Evolutionary conservation across 1,140 invertebrate genomes (phyloP).

Genomic region (Odontomachus brunneus): DNA sequence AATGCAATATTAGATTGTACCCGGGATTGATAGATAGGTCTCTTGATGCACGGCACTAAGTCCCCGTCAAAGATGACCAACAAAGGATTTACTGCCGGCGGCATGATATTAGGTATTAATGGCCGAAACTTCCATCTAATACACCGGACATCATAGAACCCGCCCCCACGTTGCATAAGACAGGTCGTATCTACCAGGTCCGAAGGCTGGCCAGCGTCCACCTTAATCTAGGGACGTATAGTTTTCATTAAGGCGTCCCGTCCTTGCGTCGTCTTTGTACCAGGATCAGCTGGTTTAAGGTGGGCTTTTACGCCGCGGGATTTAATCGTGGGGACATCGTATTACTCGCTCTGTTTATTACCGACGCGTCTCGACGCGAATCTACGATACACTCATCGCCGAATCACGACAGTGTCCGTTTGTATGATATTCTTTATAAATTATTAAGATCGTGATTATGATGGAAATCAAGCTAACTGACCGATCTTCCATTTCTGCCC

Average conservation of each 20-base stretch:
- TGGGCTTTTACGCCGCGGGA: constrained; percentile 78
- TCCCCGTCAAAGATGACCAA: constrained; percentile 81
- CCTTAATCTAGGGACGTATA: constrained; percentile 84
- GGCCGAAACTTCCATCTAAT: constrained; percentile 82
- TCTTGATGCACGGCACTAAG: constrained; percentile 78
- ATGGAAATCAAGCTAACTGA: too few relatives aligned
- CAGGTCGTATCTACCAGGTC: constrained; percentile 76
- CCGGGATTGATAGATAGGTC: constrained; percentile 62
- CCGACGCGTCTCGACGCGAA: constrained; percentile 40
- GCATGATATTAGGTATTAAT: constrained; percentile 84
- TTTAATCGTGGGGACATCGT: constrained; percentile 73
- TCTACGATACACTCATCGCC: not conserved
- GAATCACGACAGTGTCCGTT: not conserved
- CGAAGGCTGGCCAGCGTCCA: constrained; percentile 80
- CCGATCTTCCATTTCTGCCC: not conserved
- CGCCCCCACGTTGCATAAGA: constrained; percentile 77
- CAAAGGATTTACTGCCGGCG: constrained; percentile 81
- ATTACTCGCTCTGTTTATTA: constrained; percentile 80
- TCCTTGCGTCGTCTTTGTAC: constrained; percentile 79
- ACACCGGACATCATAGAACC: constrained; percentile 77
- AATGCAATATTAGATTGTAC: constrained; percentile 41
- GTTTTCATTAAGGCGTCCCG: constrained; percentile 83
- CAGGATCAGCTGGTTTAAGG: constrained; percentile 82
- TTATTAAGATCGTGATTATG: not conserved
- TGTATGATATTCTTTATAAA: not conserved